These are phyloP conservation scores for Semicossyphus pulcher DNA, from an alignment of 2,113 vertebrate species.

Conservation along the genomic window DNA sequence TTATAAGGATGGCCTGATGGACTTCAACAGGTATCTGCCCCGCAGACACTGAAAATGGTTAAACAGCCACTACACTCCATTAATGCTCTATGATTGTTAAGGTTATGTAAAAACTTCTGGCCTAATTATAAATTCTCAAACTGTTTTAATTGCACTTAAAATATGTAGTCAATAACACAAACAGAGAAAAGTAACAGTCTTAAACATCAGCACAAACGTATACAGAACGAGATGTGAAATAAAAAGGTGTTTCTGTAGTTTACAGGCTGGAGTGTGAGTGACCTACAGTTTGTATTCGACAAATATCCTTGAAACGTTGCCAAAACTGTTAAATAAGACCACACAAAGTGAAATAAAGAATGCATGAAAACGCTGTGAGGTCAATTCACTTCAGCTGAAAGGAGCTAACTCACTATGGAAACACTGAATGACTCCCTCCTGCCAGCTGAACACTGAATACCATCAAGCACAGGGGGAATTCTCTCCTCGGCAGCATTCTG, in stretches of 20 bases:
- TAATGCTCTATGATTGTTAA: too few species aligned
- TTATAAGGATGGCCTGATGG: too few species aligned
- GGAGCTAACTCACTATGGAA: slow-evolving; percentile 42
- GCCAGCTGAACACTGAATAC: slow-evolving; percentile 59
- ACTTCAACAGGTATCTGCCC: too few species aligned
- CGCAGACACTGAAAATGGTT: too few species aligned
- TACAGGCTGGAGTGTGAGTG: background rate
- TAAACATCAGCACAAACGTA: background rate
- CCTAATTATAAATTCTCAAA: too few species aligned
- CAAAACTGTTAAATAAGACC: background rate
- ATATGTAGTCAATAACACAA: too few species aligned
- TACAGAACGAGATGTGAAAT: background rate
- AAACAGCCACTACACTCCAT: too few species aligned
- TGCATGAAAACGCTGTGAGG: slow-evolving; percentile 30
- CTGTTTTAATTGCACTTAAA: too few species aligned
- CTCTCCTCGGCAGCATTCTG: slow-evolving; percentile 57
- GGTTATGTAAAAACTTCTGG: too few species aligned
- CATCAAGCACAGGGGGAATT: slow-evolving; percentile 45
- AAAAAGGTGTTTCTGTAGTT: background rate
- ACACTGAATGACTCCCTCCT: slow-evolving; percentile 58
- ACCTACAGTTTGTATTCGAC: background rate
- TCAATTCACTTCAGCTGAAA: slow-evolving; percentile 36
- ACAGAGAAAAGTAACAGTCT: too few species aligned
- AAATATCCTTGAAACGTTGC: slow-evolving; percentile 1
- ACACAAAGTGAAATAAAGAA: slow-evolving; percentile 25